Evolutionary conservation across 2,797 vertebrate genomes (phyloP), one percentile per base, ranked within the genome.

Genomic region (Neosilurus hyrtlii): DNA sequence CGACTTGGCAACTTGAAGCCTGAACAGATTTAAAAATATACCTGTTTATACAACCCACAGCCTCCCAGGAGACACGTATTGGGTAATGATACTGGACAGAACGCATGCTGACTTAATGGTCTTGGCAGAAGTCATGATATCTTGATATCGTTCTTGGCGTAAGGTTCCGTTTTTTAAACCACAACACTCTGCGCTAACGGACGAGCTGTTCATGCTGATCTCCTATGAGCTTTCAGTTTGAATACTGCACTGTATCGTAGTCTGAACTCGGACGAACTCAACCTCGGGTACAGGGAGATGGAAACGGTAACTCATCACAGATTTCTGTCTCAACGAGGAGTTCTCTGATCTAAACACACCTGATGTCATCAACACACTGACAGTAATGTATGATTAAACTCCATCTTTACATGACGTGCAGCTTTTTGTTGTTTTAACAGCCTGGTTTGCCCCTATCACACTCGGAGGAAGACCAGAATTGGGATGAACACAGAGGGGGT

Each of bases 31-130:
- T 67, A 81, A 85, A 89, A 75, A 79, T 76, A 76, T 15, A 80
- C 10, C 63, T 80, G 82, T 88, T 90, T 90, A 85, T 78, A 86
- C 79, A 37, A 22, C 61, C 81, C 65, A 85, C 75, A 87, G 49
- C 0, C 56, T 8, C 86, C 65, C 18, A 30, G 52, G 12, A 52
- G 35, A 74, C 9, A 16, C 35, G 78, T 71, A 83, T 83, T 88
- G 81, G 9, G 43, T 81, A 82, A 89, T 86, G 51, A 87, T 49
- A 9, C 12, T n/a, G 35, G 22, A 84, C 67, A 59, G 81, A 83
- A 68, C 83, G 49, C 74, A 82, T 84, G 81, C 84, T 88, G 84
- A 82, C 43, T 52, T 59, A 82, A 84, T 61, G 51, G 56, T 67
- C 75, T 86, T 87, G 85, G 84, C 86, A 78, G 59, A 81, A 77